Evolutionary conservation across 2,113 vertebrate species (phyloP).

Genomic region (Xenopus laevis): DNA sequence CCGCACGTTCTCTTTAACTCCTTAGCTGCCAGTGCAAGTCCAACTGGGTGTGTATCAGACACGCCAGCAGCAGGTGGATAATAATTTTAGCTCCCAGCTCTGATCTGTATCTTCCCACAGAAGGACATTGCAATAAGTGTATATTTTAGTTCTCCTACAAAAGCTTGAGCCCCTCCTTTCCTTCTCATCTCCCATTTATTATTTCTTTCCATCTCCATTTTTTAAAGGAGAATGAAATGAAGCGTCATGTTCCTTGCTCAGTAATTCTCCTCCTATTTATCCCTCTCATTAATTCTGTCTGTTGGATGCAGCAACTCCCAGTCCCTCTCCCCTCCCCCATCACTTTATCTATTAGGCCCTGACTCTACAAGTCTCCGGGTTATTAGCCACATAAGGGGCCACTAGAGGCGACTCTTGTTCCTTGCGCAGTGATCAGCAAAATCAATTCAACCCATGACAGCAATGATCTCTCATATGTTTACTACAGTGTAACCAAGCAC

Average conservation of each 20-base stretch:
- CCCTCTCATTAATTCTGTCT: conserved; percentile 43
- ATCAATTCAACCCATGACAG: conserved; percentile 1
- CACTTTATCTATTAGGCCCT: conserved; percentile 37
- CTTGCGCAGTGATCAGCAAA: conserved; percentile 22
- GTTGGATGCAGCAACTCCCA: conserved; percentile 28
- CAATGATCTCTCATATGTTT: conserved; percentile 4
- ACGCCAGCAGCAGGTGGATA: too few species aligned
- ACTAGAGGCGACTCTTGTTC: conserved; percentile 19
- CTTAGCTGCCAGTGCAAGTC: too few species aligned
- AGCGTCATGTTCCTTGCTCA: conserved; percentile 28
- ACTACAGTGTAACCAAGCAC: background rate
- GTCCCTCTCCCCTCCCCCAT: background rate
- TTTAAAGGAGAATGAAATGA: background rate
- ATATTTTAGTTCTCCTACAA: too few species aligned
- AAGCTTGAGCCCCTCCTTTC: background rate
- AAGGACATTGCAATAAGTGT: too few species aligned
- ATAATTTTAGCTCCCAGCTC: too few species aligned
- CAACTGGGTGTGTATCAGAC: too few species aligned
- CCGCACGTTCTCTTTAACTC: too few species aligned
- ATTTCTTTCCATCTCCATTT: conserved; percentile 5
- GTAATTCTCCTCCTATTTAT: conserved; percentile 42
- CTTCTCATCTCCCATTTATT: conserved; percentile 20
- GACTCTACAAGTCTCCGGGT: conserved; percentile 22
- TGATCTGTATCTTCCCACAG: too few species aligned
- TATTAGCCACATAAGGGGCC: conserved; percentile 35